Evolutionary conservation across 2,113 vertebrate genomes (phyloP), one percentile per base, ranked within the genome.

Genomic region (Callocephalon fimbriatum): DNA sequence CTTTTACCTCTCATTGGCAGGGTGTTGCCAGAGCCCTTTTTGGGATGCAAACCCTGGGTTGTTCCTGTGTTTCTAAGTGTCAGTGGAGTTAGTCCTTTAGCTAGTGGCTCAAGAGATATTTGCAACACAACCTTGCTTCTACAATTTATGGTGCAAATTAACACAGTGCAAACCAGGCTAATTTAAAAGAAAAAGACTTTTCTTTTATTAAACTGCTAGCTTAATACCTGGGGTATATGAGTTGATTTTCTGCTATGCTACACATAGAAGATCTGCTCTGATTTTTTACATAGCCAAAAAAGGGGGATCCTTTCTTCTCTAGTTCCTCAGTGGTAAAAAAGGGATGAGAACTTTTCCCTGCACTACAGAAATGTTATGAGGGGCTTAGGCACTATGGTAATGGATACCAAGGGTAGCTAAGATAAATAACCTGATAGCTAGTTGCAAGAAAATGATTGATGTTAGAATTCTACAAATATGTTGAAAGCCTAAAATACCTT

Each of bases 401-500:
- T 96, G 94, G 86, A 95, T 78, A 89, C 56, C 3, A 3, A 86
- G 76, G 76, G 88, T 95, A 80, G 90, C 92, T 97, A 97, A 93
- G 94, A 96, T 97, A 97, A 97, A 96, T 96, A 97, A 93, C 86
- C 73, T 92, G 95, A 93, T 94, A 96, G 70, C 68, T 85, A 68
- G 86, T 84, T 94, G 76, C 90, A 94, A 81, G 96, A 90, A 96
- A 97, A 93, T 97, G 95, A 95, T 97, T 95, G 95, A 97, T 97
- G 95, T 75, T 95, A 65, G 65, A 96, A 95, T 95, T 70, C 93
- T 95, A 72, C 92, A 97, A 97, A 96, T 97, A 95, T 93, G 95
- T 94, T 97, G 96, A 97, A 96, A 97, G 95, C 96, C 76, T 97
- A 81, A 96, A 97, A 96, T 97, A 92, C 95, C 96, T 97, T 95